Evolutionary conservation across 2,888 invertebrate genomes (phyloP).

Genomic region (Omphaloscelis lunosa): DNA sequence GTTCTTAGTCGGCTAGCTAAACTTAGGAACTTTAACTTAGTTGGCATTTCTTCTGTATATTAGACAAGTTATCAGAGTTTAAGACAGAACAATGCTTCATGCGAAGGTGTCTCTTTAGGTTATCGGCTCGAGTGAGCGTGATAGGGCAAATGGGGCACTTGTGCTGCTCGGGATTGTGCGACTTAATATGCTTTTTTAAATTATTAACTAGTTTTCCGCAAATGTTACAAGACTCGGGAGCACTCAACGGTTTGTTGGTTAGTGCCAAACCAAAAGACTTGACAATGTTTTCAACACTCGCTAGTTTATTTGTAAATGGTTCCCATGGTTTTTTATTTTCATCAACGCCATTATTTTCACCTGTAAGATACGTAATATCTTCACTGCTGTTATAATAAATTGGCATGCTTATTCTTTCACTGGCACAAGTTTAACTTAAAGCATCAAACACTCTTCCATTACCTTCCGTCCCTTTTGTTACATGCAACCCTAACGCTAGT

Average conservation of each 20-base stretch:
- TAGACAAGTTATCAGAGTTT: conserved; percentile 81
- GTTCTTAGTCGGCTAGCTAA: conserved; percentile 31
- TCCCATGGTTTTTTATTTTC: conserved; percentile 87
- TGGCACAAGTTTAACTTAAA: conserved; percentile 65
- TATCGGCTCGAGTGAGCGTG: conserved; percentile 92
- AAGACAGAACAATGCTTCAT: conserved; percentile 90
- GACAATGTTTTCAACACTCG: conserved; percentile 84
- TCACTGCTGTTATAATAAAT: conserved; percentile 73
- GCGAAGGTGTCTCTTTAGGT: conserved; percentile 92
- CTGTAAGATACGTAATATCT: conserved; percentile 85
- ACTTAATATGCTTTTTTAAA: conserved; percentile 93
- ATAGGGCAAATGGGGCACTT: conserved; percentile 92
- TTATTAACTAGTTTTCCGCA: conserved; percentile 93
- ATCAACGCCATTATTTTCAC: conserved; percentile 87
- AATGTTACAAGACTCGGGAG: conserved; percentile 90
- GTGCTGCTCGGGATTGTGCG: conserved; percentile 92
- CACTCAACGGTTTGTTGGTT: conserved; percentile 77
- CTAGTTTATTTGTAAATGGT: conserved; percentile 80
- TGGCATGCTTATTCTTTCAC: conserved; percentile 72
- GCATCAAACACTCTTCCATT: conserved; percentile 66
- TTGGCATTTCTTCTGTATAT: conserved; percentile 84
- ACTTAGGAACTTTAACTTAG: conserved; percentile 63
- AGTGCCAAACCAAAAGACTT: conserved; percentile 82
- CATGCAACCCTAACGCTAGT: conserved; percentile 76
- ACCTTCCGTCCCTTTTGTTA: conserved; percentile 63